Percentiles rank a stretch among this genome's conserved stretches.
Evolutionary conservation across 1,140 invertebrate species (phyloP).

Genomic region (Nomia melanderi): DNA sequence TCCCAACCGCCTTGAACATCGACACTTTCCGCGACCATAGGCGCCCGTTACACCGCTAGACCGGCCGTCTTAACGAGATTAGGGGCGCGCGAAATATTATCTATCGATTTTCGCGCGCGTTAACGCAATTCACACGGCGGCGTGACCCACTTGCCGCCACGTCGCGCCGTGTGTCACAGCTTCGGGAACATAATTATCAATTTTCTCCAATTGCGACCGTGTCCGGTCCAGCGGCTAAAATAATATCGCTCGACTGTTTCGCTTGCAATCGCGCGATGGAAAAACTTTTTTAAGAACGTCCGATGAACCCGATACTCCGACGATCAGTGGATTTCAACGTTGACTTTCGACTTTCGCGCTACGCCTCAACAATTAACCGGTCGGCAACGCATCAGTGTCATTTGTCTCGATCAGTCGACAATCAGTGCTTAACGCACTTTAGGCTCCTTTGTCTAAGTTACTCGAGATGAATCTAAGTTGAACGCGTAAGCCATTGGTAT

Average conservation of each 20-base stretch:
- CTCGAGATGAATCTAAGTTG: no score
- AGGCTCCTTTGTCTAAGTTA: no score
- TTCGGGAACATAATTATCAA: slow-evolving; percentile 17
- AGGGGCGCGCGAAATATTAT: not conserved
- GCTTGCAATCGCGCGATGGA: not conserved
- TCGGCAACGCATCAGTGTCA: no score
- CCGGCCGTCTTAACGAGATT: not conserved
- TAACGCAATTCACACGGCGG: not conserved
- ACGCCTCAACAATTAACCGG: no score
- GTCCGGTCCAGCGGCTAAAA: not conserved
- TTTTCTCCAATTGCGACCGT: slow-evolving; percentile 14
- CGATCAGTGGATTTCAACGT: not conserved
- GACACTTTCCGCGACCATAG: not conserved
- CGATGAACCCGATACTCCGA: not conserved
- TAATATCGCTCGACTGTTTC: not conserved
- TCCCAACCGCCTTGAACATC: not conserved
- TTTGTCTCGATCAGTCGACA: no score
- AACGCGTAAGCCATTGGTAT: no score
- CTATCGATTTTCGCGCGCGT: not conserved
- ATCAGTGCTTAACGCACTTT: no score
- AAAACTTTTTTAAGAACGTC: not conserved
- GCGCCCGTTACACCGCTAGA: not conserved
- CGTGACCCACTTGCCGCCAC: slow-evolving; percentile 3
- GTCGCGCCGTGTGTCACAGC: not conserved
- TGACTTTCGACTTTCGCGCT: no score